A percentile compares a stretch with the other conserved stretches of the same genome.
Evolutionary conservation across 2,888 invertebrate species (phyloP).

Genomic region (Lydus trimaculatus): DNA sequence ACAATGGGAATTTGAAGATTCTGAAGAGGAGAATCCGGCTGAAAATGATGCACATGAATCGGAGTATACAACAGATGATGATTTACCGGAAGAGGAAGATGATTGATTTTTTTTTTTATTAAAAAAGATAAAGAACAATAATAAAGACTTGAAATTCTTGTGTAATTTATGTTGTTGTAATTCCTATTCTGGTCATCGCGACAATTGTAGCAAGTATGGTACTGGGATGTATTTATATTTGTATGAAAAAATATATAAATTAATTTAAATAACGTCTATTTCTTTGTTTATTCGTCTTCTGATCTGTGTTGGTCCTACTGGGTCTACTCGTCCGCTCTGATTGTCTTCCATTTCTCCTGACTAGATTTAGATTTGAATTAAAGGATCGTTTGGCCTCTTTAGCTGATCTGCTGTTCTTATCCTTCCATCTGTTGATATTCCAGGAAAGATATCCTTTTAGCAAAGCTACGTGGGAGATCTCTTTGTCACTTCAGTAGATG

Average conservation of each 20-base stretch:
- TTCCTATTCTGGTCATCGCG: conserved; percentile 19
- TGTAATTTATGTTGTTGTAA: conserved; percentile 25
- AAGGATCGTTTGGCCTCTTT: no score
- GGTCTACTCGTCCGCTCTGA: no score
- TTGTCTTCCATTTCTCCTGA: no score
- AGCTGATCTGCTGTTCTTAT: no score
- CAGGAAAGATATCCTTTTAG: no score
- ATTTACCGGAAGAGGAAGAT: conserved; percentile 63
- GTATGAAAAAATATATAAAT: conserved; percentile 23
- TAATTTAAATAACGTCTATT: not conserved
- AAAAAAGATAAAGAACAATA: no score
- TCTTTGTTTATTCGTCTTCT: no score
- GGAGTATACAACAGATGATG: conserved; percentile 74
- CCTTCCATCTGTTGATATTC: no score
- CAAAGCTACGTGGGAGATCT: no score
- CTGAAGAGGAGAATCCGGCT: conserved; percentile 75
- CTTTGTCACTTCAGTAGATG: no score
- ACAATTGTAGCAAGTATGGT: conserved; percentile 23
- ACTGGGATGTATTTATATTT: conserved; percentile 35
- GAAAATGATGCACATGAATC: conserved; percentile 70
- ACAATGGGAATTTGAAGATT: conserved; percentile 97
- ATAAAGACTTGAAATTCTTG: conserved; percentile 12
- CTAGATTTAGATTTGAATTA: no score
- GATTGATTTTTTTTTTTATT: conserved; percentile 20
- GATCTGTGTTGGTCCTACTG: no score